Percentiles rank a stretch among this genome's conserved stretches.
phyloP scores from a whole-genome alignment of 2,888 invertebrate genomes.

The Antheraea yamamai region DNA sequence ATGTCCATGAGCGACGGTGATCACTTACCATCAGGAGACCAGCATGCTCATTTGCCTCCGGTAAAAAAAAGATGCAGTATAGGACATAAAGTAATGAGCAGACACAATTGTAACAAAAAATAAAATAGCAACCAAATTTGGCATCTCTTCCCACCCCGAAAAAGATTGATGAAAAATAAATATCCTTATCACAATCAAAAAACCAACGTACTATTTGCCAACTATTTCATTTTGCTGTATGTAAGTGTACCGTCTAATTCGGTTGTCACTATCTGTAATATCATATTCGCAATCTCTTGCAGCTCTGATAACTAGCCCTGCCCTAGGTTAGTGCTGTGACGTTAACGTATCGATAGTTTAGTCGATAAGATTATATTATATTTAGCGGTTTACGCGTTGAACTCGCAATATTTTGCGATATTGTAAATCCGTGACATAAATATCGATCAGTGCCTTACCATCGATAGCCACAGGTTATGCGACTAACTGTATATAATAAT shows the following conservation, averaged over 20 bases:
- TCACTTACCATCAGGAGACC: too few relatives aligned
- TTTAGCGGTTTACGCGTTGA: neutral
- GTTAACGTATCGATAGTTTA: slow-evolving; percentile 29
- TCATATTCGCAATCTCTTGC: slow-evolving; percentile 72
- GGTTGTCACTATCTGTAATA: slow-evolving; percentile 65
- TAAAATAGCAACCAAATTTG: neutral
- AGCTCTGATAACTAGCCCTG: slow-evolving; percentile 69
- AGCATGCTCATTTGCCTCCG: too few relatives aligned
- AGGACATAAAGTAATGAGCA: neutral
- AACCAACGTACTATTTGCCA: neutral
- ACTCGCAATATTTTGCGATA: neutral
- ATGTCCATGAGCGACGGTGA: too few relatives aligned
- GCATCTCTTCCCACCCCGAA: neutral
- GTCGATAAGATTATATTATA: neutral
- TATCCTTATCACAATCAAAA: neutral
- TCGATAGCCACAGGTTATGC: neutral
- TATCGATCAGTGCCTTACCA: neutral
- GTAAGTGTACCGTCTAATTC: slow-evolving; percentile 52
- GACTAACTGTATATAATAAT: neutral
- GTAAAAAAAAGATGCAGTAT: neutral
- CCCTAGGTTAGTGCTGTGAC: slow-evolving; percentile 65
- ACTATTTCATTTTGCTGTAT: neutral
- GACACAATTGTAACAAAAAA: neutral
- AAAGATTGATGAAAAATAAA: neutral
- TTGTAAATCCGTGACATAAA: neutral